phyloP scores from a whole-genome alignment of 1,140 invertebrate species.

The Meteorus sp. region DNA sequence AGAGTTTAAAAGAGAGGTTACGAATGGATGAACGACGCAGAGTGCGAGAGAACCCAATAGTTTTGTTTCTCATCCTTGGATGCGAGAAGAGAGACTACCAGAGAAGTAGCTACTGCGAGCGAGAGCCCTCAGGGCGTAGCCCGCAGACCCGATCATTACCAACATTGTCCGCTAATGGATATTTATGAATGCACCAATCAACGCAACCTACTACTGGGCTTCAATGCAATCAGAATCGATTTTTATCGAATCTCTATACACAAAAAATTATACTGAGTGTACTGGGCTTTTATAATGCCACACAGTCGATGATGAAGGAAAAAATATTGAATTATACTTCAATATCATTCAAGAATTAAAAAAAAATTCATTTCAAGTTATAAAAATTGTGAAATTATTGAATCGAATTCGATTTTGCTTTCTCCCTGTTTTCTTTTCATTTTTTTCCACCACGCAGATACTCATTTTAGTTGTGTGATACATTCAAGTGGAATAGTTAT shows the following conservation, averaged over 20 bases:
- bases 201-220: slow-evolving; percentile 55
- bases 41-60: slow-evolving; percentile 16
- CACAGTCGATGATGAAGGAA: neutral
- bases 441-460: too few relatives aligned
- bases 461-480: too few relatives aligned
- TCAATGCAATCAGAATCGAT: slow-evolving; percentile 61
- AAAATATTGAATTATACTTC: neutral
- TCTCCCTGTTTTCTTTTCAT: too few relatives aligned
- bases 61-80: slow-evolving; percentile 40
- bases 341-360: too few relatives aligned
- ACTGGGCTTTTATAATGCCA: neutral
- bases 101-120: slow-evolving; percentile 40
- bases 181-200: slow-evolving; percentile 61
- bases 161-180: slow-evolving; percentile 59
- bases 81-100: slow-evolving; percentile 28
- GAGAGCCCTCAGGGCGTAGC: slow-evolving; percentile 50
- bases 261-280: neutral
- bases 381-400: too few relatives aligned
- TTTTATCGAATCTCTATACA: slow-evolving; percentile 41
- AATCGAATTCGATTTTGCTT: too few relatives aligned
- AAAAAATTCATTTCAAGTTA: too few relatives aligned
- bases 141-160: slow-evolving; percentile 55
- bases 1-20: slow-evolving; percentile 28
- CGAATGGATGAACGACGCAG: slow-evolving; percentile 35
- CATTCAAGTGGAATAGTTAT: too few relatives aligned